These are phyloP conservation scores for Volucella inflata DNA, from an alignment of 2,888 invertebrate species.

Conservation along the genomic window DNA sequence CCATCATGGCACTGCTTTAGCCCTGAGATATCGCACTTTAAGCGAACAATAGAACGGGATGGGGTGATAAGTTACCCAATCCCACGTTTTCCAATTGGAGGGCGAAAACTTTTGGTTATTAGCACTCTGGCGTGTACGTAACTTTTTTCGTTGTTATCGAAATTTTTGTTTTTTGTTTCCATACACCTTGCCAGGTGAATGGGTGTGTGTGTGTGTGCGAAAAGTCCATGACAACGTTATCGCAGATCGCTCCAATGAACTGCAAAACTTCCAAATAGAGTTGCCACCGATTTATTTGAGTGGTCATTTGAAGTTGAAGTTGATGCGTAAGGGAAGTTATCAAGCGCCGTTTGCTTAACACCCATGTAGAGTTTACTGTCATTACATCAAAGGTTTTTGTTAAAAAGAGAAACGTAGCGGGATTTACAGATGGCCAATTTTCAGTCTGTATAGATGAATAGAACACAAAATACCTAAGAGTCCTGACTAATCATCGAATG, in stretches of 20 bases:
- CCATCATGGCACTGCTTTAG: constrained; percentile 54
- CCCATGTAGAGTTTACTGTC: too few species aligned
- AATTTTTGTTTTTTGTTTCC: constrained; percentile 17
- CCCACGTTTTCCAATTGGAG: constrained; percentile 38
- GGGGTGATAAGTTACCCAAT: constrained; percentile 40
- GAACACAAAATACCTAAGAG: too few species aligned
- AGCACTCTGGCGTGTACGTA: constrained; percentile 55
- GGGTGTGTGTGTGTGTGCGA: constrained; percentile 6
- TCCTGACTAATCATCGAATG: too few species aligned
- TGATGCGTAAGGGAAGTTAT: too few species aligned
- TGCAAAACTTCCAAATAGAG: constrained; percentile 40
- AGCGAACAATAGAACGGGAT: constrained; percentile 3
- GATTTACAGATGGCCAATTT: too few species aligned
- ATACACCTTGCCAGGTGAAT: not conserved
- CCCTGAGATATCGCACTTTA: constrained; percentile 59
- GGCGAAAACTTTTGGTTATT: constrained; percentile 58
- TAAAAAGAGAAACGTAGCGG: too few species aligned
- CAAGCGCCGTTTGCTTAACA: too few species aligned
- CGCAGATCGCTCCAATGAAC: constrained; percentile 69
- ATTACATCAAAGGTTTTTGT: too few species aligned
- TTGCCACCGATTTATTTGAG: too few species aligned
- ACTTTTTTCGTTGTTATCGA: constrained; percentile 4
- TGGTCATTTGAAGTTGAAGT: too few species aligned
- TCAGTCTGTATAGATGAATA: too few species aligned
- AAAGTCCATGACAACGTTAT: constrained; percentile 65